These are phyloP conservation scores for Pantelozetes paolii DNA, from an alignment of 2,888 invertebrate genomes.

Conservation along the genomic window DNA sequence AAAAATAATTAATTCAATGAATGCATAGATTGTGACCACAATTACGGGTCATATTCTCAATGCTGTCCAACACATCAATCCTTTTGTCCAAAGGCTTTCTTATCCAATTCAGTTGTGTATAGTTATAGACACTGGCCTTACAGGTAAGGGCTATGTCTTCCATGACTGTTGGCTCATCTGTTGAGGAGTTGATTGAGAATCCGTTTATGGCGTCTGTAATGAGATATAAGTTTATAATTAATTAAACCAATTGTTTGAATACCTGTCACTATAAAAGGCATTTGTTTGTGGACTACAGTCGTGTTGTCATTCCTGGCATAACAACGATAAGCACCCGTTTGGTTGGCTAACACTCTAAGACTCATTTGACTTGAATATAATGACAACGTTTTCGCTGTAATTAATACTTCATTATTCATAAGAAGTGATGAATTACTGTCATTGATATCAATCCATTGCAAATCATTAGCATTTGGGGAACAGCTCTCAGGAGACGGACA, in stretches of 20 bases:
- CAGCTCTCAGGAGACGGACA: conserved; percentile 45
- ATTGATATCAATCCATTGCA: conserved; percentile 25
- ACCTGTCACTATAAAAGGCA: conserved; percentile 53
- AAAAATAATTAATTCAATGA: not conserved
- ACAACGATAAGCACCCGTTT: conserved; percentile 52
- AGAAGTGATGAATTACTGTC: not conserved
- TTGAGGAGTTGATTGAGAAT: conserved; percentile 51
- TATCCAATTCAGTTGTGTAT: conserved; percentile 58
- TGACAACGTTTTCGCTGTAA: not conserved
- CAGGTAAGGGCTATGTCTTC: conserved; percentile 61
- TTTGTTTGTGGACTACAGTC: conserved; percentile 47
- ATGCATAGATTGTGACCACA: not conserved
- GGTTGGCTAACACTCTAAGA: conserved; percentile 46
- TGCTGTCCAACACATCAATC: not conserved
- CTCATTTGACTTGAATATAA: conserved; percentile 21
- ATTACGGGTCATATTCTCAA: conserved; percentile 40
- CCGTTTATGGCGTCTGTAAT: conserved; percentile 55
- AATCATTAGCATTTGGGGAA: conserved; percentile 9
- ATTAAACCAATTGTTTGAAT: conserved; percentile 23
- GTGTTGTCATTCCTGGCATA: conserved; percentile 52
- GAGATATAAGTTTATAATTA: not conserved
- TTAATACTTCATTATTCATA: not conserved
- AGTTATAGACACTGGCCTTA: conserved; percentile 59
- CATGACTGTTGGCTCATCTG: conserved; percentile 55
- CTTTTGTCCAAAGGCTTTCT: not conserved